Evolutionary conservation across 2,113 vertebrate species (phyloP), one percentile per base, ranked within the genome.

Genomic region (Chloropsis hardwickii): DNA sequence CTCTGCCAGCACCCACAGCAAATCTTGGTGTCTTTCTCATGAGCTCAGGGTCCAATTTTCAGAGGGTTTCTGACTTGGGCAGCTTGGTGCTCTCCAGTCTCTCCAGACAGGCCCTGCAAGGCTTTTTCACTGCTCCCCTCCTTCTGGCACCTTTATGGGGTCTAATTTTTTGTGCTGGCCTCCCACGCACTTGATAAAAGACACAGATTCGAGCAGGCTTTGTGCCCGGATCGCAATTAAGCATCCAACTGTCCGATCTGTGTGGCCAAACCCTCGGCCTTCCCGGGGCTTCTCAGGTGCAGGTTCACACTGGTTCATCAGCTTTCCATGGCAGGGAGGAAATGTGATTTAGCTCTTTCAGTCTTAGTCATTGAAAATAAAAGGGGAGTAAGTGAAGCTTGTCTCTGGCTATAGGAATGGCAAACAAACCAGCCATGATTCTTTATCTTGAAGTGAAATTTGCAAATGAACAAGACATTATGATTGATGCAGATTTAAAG

Each of bases 261-360:
- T 95, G 94, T 95, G 94, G 93, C 93, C 92, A 96, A 74, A 88
- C 82, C 94, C 76, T 70, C 21, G 0, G 25, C 0, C 12, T 90
- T 93, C 92, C 87, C 6, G 79, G 79, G 85, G 79, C 67, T 97
- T 81, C 94, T 96, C 95, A 95, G 95, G 92, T 95, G 93, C 90
- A 67, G 94, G 92, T 96, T 96, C 94, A 95, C 92, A 89, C 85
- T 93, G 93, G 95, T 96, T 96, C 94, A 94, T 86, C 95, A 95
- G 85, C 90, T 94, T 96, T 95, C 92, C 94, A 74, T 66, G 81
- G 86, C 0, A 42, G 85, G 89, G 48, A 92, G 92, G 93, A 94
- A 95, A 96, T 89, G 91, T 89, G 86, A 95, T 95, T 97, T 95
- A 94, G 93, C 84, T 91, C 89, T 96, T 97, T 92, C 78, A 80